A percentile compares a stretch with the other conserved stretches of the same genome.
Conservation (phyloP, 2,888 invertebrate genomes). For the Congeria kusceri region DNA sequence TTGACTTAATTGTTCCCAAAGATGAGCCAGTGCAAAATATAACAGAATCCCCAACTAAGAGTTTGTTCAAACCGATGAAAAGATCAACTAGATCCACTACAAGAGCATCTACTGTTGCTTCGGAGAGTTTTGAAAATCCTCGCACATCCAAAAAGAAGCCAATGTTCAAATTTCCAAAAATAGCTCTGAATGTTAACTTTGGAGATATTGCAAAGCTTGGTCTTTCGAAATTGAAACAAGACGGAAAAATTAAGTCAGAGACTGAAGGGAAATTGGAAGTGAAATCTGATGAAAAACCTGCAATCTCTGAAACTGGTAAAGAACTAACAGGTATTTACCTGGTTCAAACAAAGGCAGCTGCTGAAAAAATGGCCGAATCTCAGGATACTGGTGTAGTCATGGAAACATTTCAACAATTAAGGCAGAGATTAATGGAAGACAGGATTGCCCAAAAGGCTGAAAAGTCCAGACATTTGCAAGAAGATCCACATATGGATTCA, state of each 20-base stretch:
- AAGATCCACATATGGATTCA: background rate
- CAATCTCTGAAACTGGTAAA: background rate
- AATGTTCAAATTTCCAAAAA: constrained; percentile 59
- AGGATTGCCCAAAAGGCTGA: constrained; percentile 35
- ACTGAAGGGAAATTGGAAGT: background rate
- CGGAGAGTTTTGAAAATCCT: background rate
- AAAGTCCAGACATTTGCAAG: background rate
- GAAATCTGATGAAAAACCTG: background rate
- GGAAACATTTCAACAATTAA: constrained; percentile 54
- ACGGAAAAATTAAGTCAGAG: constrained; percentile 20
- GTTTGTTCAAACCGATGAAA: constrained; percentile 2
- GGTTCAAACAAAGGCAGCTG: background rate
- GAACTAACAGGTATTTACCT: background rate
- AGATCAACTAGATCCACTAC: background rate
- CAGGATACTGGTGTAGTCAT: constrained; percentile 29
- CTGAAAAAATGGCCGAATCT: background rate
- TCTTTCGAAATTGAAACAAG: constrained; percentile 54
- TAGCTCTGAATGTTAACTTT: constrained; percentile 54
- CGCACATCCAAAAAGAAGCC: constrained; percentile 29
- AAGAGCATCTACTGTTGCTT: background rate
- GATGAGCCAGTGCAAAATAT: constrained; percentile 3
- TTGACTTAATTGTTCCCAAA: constrained; percentile 53
- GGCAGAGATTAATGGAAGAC: constrained; percentile 47
- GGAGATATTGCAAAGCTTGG: constrained; percentile 62
- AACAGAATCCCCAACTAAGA: constrained; percentile 6